Evolutionary conservation across 2,888 invertebrate genomes (phyloP).

Genomic region (Nineta flava): DNA sequence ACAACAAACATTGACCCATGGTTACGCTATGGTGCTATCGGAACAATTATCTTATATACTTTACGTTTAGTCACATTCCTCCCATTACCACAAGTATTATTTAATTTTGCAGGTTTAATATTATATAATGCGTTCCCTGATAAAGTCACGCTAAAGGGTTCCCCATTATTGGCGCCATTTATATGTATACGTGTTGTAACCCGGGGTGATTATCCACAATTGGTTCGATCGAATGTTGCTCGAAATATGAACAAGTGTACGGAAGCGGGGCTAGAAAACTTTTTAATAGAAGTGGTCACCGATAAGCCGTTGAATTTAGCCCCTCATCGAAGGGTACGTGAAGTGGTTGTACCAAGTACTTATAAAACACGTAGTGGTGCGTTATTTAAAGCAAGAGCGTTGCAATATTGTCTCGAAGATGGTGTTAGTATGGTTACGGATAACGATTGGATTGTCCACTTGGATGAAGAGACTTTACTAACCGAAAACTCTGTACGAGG

Average conservation of each 20-base stretch:
- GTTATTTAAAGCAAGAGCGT: slow-evolving; percentile 82
- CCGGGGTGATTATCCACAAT: slow-evolving; percentile 80
- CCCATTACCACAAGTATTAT: slow-evolving; percentile 77
- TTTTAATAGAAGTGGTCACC: slow-evolving; percentile 89
- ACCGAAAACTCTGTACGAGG: slow-evolving; percentile 84
- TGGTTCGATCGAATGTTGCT: slow-evolving; percentile 74
- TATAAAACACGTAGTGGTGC: slow-evolving; percentile 86
- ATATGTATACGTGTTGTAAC: slow-evolving; percentile 90
- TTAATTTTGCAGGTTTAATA: slow-evolving; percentile 73
- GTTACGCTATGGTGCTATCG: slow-evolving; percentile 62
- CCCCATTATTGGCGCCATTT: slow-evolving; percentile 82
- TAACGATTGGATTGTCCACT: slow-evolving; percentile 91
- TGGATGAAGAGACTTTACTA: slow-evolving; percentile 90
- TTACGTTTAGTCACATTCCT: slow-evolving; percentile 67
- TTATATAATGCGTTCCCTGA: slow-evolving; percentile 92
- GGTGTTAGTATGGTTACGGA: slow-evolving; percentile 71
- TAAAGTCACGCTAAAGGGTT: slow-evolving; percentile 74
- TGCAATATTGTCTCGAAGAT: slow-evolving; percentile 90
- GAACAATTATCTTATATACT: slow-evolving; percentile 57
- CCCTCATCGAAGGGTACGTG: slow-evolving; percentile 66
- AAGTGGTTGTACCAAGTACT: slow-evolving; percentile 73
- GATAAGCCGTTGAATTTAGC: slow-evolving; percentile 68
- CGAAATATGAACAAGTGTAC: slow-evolving; percentile 77
- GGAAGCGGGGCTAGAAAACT: slow-evolving; percentile 86
- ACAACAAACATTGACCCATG: slow-evolving; percentile 58